Conservation (phyloP, 2,113 vertebrate genomes). For the Psammodynastes pulverulentus region DNA sequence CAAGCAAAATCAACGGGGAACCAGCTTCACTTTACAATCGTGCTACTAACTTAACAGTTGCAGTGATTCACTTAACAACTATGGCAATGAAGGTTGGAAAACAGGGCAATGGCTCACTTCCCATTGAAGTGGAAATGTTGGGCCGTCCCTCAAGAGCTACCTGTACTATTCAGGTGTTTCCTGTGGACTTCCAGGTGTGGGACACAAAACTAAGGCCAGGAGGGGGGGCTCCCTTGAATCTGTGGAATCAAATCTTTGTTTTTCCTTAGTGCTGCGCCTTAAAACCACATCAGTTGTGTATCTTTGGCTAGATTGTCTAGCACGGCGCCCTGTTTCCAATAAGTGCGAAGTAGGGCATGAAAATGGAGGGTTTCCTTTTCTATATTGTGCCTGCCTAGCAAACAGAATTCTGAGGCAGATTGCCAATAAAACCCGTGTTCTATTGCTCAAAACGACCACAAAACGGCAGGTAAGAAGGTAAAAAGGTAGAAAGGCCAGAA, state of each 20-base stretch:
- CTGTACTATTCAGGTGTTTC: not conserved
- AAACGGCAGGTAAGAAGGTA: not conserved
- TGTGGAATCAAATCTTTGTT: not conserved
- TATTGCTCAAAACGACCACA: not conserved
- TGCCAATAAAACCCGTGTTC: not conserved
- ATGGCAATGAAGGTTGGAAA: no score
- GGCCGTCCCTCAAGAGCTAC: not conserved
- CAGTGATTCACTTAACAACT: no score
- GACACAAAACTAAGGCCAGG: no score
- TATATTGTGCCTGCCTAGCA: not conserved
- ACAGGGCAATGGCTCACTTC: no score
- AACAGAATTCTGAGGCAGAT: not conserved
- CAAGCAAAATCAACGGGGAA: no score
- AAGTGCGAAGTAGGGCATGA: not conserved
- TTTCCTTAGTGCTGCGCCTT: not conserved
- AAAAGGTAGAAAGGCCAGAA: no score
- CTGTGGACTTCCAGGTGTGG: not conserved
- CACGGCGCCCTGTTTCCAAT: not conserved
- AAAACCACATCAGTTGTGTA: not conserved
- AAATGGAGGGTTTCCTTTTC: not conserved
- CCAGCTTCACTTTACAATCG: no score
- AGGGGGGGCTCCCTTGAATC: not conserved
- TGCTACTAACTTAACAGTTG: no score
- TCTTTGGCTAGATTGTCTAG: not conserved
- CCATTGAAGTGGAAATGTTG: not conserved